A percentile compares a stretch with the other conserved stretches of the same genome.
Evolutionary conservation across 2,888 invertebrate species (phyloP).

Genomic region (Ecliptopera silaceata): DNA sequence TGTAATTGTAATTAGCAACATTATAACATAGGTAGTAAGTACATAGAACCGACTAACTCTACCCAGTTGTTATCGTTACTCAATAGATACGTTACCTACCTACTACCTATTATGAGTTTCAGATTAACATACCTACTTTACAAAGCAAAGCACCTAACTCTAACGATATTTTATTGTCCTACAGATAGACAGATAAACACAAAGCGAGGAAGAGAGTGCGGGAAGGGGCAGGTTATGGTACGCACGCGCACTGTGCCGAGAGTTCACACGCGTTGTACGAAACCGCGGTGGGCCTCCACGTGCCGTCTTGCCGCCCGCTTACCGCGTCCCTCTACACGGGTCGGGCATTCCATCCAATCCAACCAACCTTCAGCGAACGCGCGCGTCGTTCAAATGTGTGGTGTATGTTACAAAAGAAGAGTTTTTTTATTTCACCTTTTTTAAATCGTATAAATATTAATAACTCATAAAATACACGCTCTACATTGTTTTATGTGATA

Average conservation of each 20-base stretch:
- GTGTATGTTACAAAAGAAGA: constrained; percentile 32
- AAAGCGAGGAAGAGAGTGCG: constrained; percentile 58
- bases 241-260: constrained; percentile 75
- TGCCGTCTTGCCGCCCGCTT: constrained; percentile 54
- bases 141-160: constrained; percentile 47
- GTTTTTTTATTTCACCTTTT: not conserved
- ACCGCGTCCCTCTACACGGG: constrained; percentile 46
- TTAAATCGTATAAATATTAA: no score
- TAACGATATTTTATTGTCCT: constrained; percentile 62
- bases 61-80: not conserved
- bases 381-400: constrained; percentile 54
- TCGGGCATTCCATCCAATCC: constrained; percentile 61
- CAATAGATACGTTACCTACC: not conserved
- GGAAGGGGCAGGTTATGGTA: constrained; percentile 61
- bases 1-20: no score
- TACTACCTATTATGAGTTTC: no score
- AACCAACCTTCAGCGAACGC: constrained; percentile 71
- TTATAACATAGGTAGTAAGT: no score
- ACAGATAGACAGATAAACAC: constrained; percentile 55
- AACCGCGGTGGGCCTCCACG: constrained; percentile 84
- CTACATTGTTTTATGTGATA: no score
- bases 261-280: constrained; percentile 77
- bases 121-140: not conserved
- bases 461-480: no score
- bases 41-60: no score